These are phyloP conservation scores for Sussaba pulchella DNA, from an alignment of 2,888 invertebrate genomes.

Conservation along the genomic window DNA sequence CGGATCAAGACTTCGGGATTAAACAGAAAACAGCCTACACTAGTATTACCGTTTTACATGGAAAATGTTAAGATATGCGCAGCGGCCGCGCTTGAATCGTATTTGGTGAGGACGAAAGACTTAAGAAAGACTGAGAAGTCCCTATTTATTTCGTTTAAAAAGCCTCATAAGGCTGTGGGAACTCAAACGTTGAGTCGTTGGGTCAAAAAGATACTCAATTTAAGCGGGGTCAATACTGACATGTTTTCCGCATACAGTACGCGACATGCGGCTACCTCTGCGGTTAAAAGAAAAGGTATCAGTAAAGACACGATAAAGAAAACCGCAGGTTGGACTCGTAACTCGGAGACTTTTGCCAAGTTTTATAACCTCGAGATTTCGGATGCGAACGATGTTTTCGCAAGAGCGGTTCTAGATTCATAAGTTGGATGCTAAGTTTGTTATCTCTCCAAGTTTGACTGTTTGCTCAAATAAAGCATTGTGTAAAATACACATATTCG, in stretches of 20 bases:
- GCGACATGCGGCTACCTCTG: slow-evolving; percentile 9
- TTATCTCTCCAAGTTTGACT: too few species aligned
- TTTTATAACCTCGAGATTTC: not conserved
- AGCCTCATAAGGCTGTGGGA: not conserved
- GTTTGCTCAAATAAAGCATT: too few species aligned
- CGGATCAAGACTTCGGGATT: not conserved
- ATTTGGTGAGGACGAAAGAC: not conserved
- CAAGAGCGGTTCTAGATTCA: not conserved
- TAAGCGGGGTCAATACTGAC: not conserved
- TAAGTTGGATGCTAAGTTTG: too few species aligned
- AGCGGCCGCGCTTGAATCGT: not conserved
- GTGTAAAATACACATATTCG: too few species aligned
- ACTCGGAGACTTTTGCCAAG: not conserved
- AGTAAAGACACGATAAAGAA: not conserved
- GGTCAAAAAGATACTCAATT: not conserved
- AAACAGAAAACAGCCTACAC: not conserved
- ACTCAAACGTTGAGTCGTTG: not conserved
- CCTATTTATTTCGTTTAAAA: not conserved
- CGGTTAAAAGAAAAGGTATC: slow-evolving; percentile 30
- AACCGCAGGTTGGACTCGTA: not conserved
- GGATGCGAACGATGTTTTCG: not conserved
- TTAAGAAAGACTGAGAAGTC: not conserved
- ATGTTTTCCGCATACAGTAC: not conserved
- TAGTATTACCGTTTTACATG: not conserved
- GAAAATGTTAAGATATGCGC: not conserved